Evolutionary conservation across 2,888 invertebrate genomes (phyloP), one percentile per base, ranked within the genome.

Genomic region (Drosophila paramelanica): DNA sequence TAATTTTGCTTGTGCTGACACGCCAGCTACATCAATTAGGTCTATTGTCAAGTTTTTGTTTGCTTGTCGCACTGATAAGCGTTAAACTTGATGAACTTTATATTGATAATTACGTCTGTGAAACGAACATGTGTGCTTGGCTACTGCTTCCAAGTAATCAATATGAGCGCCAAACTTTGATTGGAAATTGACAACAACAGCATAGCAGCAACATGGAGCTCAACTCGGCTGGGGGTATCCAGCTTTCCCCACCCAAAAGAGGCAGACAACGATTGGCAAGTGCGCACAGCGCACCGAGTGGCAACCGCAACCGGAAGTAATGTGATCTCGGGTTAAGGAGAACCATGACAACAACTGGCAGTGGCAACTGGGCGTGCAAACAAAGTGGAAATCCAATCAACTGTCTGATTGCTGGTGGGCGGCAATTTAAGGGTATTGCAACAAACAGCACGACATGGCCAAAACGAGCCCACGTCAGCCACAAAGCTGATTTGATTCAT

Each of bases 291-390:
- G 36, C 23, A 45, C 36, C 27, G 42, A 13, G 45, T 25, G 11
- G 57, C n/a, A 61, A 71, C 20, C 52, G 13, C 43, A 71, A 64
- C 66, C 70, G 70, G 70, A 70, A 70, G 65, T 55, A 25, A 50
- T 59, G 49, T 11, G 14, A 27, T 13, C 8, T 27, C n/a, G 62
- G 39, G n/a, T 42, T 14, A 27, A 17, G 31, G n/a, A 55, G n/a
- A 46, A 53, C 46, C 36, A 38, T 47, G 46, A 52, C 53, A 43
- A 61, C 39, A 39, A 43, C 60, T 36, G 49, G 5, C 27, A 31
- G 31, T 31, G 31, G 10, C 31, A 27, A 46, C 45, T 8, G 25
- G 25, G 45, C 39, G 38, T 36, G 10, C 27, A 31, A 38, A 33
- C 42, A 23, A 13, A 65, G 17, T 55, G 52, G 57, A 57, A 67